Evolutionary conservation across 1,140 invertebrate species (phyloP), one percentile per base, ranked within the genome.

Genomic region (Trichogramma pretiosum): DNA sequence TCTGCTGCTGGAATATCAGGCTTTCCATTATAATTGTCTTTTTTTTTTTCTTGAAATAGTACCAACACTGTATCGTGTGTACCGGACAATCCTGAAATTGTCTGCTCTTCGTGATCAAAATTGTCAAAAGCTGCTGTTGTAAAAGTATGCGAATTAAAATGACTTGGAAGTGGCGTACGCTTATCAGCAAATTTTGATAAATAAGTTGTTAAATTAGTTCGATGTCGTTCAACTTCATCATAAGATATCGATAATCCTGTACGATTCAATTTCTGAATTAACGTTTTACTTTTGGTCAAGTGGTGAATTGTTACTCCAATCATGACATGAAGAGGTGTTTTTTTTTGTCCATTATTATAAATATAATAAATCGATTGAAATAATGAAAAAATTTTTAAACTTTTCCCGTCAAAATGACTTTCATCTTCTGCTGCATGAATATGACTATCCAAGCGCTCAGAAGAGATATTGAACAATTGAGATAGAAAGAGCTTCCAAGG

Each of bases 101-200:
- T 46, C 19, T 16, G n/a, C 38, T 41, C 48, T 14, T 49, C 23
- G 23, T 56, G 48, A 41, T 56, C 51, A 40, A 50, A 56, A 40
- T 53, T 53, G 18, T 53, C 51, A 28, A 56, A 53, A 19, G 46
- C 42, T 10, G 39, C 52, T 9, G 28, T 46, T 7, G 48, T 56
- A 19, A 49, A 56, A 3, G 35, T 47, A 10, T 39, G n/a, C 17
- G 22, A n/a, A 46, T 54, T 24, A 32, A 54, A 50, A 38, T 56
- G 49, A 21, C 16, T 47, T 5, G 55, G 55, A 18, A 54, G n/a
- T 7, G 52, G 52, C 18, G 48, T 39, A 19, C 16, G 19, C 35
- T 22, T 16, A 24, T 22, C 11, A 37, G 13, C 33, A 9, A 16
- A 21, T 35, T 30, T 8, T 5, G 40, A 35, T 14, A 30, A 37